These are phyloP conservation scores for Hippocampus zosterae DNA, from an alignment of 2,113 vertebrate species.

Conservation along the genomic window DNA sequence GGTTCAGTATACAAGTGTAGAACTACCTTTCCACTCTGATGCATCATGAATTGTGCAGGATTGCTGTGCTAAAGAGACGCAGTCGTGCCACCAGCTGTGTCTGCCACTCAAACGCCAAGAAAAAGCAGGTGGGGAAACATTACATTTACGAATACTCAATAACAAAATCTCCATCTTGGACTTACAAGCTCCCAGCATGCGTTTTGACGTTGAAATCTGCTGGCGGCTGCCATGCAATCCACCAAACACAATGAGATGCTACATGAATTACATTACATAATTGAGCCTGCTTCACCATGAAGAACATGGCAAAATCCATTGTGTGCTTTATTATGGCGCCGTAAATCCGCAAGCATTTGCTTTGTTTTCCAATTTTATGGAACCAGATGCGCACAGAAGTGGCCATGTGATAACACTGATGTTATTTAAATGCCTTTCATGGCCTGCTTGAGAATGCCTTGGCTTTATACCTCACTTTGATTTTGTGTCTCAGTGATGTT, in stretches of 20 bases:
- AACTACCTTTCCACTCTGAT: neutral
- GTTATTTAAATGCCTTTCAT: slow-evolving; percentile 27
- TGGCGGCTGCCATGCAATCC: slow-evolving; percentile 10
- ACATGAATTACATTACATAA: slow-evolving; percentile 42
- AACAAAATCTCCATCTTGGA: slow-evolving; percentile 50
- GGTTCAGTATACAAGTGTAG: neutral
- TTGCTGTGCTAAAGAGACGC: neutral
- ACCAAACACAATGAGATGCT: slow-evolving; percentile 3
- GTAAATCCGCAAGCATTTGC: slow-evolving; percentile 20
- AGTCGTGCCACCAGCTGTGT: slow-evolving; percentile 42
- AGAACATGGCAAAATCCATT: slow-evolving; percentile 25
- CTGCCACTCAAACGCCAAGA: slow-evolving; percentile 49
- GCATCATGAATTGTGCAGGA: neutral
- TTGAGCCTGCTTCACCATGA: slow-evolving; percentile 10
- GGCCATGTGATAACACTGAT: slow-evolving; percentile 16
- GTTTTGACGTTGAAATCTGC: slow-evolving; percentile 19
- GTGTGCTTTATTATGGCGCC: slow-evolving; percentile 9
- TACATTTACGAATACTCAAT: slow-evolving; percentile 59
- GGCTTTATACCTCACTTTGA: slow-evolving; percentile 26
- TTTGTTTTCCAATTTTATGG: slow-evolving; percentile 27
- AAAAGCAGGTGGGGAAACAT: slow-evolving; percentile 30
- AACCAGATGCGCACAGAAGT: slow-evolving; percentile 9
- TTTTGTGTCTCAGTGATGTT: slow-evolving; percentile 20
- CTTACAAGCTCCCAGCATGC: slow-evolving; percentile 37
- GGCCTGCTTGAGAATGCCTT: slow-evolving; percentile 4